Evolutionary conservation across 2,888 invertebrate genomes (phyloP), one percentile per base, ranked within the genome.

Genomic region (Dasysyrphus albostriatus): DNA sequence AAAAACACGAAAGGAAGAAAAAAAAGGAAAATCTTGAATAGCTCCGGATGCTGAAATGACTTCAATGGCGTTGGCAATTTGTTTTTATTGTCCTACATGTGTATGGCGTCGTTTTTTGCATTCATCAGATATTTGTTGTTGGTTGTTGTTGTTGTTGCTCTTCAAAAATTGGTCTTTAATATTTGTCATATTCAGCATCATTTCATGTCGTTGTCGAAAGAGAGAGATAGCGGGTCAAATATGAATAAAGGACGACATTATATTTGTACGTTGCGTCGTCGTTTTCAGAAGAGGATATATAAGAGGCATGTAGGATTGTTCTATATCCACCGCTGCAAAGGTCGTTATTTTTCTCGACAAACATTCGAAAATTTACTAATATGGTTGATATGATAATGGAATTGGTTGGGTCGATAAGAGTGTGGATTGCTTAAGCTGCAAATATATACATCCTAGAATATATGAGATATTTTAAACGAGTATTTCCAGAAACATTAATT

Each of bases 1-100:
- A 49, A 34, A 59, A 19, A 56, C 34, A 8, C 58, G 58, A 49
- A 34, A 69, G 19, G 51, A 63, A 32, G 63, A 72, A 44, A 44
- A 51, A 39, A 39, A 67, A n/a, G 44, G 29, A 7, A 47, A 69
- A 78, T 58, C 37, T 81, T 76, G 81, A 81, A 81, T 72, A 61
- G 42, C 61, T 47, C 32, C 24, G 47, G 47, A 44, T 49, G 63
- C 82, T 65, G 42, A 69, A 78, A 87, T 74, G 74, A 70, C 78
- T 83, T 83, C 73, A 83, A 87, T 83, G 67, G 78, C 70, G 83
- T 79, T 78, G 82, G 87, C 75, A 87, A 87, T 87, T 87, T 78
- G 83, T 78, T 87, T 87, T 87, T 87, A 87, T 83, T 83, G 83
- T 74, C 78, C 63, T 82, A 78, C 82, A 87, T 87, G 82, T 82